Percentiles rank a stretch among this genome's conserved stretches.
Evolutionary conservation across 2,797 vertebrate genomes (phyloP).

Genomic region (Setipinna tenuifilis): DNA sequence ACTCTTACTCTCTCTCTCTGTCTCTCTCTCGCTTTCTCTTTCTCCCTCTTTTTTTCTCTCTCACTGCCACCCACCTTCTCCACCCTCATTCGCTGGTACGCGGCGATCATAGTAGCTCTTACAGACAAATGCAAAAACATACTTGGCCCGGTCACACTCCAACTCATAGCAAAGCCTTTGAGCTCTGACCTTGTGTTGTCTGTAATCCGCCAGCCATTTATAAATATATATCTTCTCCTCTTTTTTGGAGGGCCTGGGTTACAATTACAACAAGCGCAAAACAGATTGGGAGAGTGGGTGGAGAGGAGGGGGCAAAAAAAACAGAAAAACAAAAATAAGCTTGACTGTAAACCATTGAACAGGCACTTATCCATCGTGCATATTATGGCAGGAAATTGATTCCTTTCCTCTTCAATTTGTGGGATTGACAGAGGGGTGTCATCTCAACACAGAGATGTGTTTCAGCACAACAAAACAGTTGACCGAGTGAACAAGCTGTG

Average conservation of each 20-base stretch:
- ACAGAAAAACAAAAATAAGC: conserved; percentile 73
- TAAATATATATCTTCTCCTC: conserved; percentile 18
- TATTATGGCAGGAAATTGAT: conserved; percentile 72
- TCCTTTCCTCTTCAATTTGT: conserved; percentile 57
- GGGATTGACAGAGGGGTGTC: conserved; percentile 48
- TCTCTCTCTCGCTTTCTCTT: background rate
- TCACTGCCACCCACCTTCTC: conserved; percentile 41
- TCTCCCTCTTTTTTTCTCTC: background rate
- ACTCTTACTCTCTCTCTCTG: background rate
- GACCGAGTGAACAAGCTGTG: background rate
- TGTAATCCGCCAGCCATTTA: conserved; percentile 55
- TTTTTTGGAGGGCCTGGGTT: conserved; percentile 65
- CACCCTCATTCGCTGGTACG: conserved; percentile 52
- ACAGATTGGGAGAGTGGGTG: conserved; percentile 31
- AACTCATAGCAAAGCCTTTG: conserved; percentile 66
- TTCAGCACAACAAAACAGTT: conserved; percentile 24
- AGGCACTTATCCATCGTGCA: conserved; percentile 71
- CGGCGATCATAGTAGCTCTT: conserved; percentile 66
- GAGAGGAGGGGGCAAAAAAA: conserved; percentile 18
- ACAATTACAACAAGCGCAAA: conserved; percentile 65
- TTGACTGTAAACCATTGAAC: conserved; percentile 77
- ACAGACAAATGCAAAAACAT: conserved; percentile 67
- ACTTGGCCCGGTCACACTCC: conserved; percentile 77
- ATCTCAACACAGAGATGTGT: conserved; percentile 42
- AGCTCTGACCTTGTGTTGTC: conserved; percentile 73